phyloP scores from a whole-genome alignment of 2,797 vertebrate species.

The Hoplostethus mediterraneus region DNA sequence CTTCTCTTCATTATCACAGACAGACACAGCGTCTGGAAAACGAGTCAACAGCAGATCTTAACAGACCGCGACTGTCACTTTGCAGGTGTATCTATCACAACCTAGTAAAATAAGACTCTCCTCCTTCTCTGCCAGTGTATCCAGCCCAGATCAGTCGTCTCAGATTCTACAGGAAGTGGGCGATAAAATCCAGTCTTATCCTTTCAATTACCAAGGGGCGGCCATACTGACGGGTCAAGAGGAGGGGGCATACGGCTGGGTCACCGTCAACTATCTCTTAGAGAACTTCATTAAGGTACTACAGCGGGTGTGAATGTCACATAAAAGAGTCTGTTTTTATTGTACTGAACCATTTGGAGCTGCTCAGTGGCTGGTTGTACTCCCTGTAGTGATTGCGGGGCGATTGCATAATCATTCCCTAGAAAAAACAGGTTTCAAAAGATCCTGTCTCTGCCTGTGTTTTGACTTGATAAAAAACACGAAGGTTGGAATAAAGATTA shows the following conservation, averaged over 20 bases:
- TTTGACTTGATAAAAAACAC: no score
- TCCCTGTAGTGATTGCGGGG: no score
- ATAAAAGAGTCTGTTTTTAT: not conserved
- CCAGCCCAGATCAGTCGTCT: conserved; percentile 61
- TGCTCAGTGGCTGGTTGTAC: no score
- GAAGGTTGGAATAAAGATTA: no score
- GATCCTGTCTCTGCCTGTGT: no score
- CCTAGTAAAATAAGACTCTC: not conserved
- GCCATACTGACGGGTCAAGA: conserved; percentile 86
- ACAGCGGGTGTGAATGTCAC: not conserved
- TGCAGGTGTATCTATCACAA: not conserved
- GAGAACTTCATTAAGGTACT: conserved; percentile 91
- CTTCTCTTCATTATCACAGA: no score
- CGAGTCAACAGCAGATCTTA: no score
- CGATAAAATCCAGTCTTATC: conserved; percentile 84
- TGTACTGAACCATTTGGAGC: not conserved
- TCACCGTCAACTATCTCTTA: conserved; percentile 92
- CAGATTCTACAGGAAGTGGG: conserved; percentile 83
- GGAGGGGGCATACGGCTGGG: conserved; percentile 92
- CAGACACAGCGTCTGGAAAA: no score
- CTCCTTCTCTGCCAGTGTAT: conserved; percentile 55
- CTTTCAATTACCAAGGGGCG: conserved; percentile 86
- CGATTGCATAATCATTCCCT: no score
- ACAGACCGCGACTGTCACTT: not conserved
- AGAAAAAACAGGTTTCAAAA: no score